Conservation (phyloP, 30 jellyfish, hydroid and myxozoan species). For the Turritopsis rubra region DNA sequence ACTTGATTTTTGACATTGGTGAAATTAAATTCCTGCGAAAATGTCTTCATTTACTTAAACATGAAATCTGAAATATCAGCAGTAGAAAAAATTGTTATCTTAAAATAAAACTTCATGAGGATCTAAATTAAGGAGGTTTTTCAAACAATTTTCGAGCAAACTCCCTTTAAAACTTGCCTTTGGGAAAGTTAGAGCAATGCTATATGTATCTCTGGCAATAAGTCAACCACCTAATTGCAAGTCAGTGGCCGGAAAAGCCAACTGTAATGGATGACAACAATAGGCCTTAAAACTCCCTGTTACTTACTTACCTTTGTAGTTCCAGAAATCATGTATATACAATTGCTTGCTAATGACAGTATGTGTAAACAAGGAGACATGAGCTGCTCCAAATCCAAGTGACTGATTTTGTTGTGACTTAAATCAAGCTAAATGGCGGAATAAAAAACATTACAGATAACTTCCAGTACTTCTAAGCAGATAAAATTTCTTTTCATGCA, state of each 20-base stretch:
- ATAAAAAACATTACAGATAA: not conserved
- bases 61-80: too few relatives aligned
- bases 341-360: conserved; percentile 61
- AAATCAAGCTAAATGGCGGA: conserved; percentile 51
- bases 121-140: not conserved
- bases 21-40: too few relatives aligned
- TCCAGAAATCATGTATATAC: conserved; percentile 70
- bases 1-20: too few relatives aligned
- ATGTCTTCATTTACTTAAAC: too few relatives aligned
- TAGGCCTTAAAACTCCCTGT: too few relatives aligned
- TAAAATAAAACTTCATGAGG: too few relatives aligned
- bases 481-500: not conserved
- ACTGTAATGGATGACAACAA: too few relatives aligned
- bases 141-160: not conserved
- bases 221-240: too few relatives aligned
- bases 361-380: conserved; percentile 66
- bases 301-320: conserved; percentile 74
- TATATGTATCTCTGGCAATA: too few relatives aligned
- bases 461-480: not conserved
- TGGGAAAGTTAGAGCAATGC: too few relatives aligned
- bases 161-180: not conserved
- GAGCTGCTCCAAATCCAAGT: conserved; percentile 62
- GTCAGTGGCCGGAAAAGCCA: too few relatives aligned
- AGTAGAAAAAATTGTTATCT: too few relatives aligned
- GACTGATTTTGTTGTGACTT: conserved; percentile 71